Conservation (phyloP, 1,140 invertebrate genomes). For the Neotoxoptera formosana region DNA sequence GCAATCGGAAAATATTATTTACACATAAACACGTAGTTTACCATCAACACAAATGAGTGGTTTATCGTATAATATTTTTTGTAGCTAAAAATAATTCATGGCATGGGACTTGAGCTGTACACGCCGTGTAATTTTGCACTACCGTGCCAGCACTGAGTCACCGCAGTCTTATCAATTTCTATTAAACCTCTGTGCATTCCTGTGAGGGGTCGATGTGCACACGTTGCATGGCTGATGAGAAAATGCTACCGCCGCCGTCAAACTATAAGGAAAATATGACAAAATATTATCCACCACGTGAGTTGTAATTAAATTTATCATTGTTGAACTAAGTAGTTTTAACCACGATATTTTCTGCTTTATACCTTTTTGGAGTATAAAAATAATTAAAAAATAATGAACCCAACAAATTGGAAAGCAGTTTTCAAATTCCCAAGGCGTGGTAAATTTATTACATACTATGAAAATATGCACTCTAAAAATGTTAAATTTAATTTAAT, state of each 20-base stretch:
- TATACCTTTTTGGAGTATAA: not conserved
- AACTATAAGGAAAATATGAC: not conserved
- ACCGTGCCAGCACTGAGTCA: no score
- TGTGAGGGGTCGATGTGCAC: no score
- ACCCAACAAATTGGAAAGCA: not conserved
- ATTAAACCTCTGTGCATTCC: no score
- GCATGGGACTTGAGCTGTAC: no score
- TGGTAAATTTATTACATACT: not conserved
- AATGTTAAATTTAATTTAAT: not conserved
- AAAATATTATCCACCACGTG: not conserved
- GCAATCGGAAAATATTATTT: no score
- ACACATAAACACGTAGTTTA: no score
- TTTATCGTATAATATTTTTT: no score
- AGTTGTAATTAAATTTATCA: not conserved
- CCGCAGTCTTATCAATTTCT: no score
- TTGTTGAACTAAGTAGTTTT: not conserved
- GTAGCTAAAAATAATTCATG: no score
- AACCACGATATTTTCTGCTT: not conserved
- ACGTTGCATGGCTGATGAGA: not conserved
- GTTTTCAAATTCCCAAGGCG: not conserved
- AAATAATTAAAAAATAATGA: slow-evolving; percentile 11
- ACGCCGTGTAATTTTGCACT: no score
- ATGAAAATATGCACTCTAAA: not conserved
- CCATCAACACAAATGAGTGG: no score
- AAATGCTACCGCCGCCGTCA: not conserved